Base-by-base conservation (phyloP, 2,113 vertebrate genomes). In the Naja naja region DNA sequence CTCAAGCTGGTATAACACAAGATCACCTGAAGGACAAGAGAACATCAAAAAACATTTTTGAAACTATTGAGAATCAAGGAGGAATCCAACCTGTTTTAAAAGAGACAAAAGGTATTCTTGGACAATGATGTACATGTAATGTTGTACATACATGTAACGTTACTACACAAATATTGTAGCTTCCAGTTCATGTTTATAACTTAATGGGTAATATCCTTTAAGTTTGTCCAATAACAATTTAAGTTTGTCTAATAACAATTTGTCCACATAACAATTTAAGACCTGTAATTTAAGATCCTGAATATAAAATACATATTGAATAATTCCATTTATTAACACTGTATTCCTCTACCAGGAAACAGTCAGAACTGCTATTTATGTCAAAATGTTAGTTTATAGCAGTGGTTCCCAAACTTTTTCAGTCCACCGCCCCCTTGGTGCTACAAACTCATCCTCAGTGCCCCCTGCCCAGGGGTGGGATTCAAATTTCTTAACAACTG, bases 1-100 rank as follows among this genome's bases (percentile, higher is more conserved):
- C 23, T 12, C 45, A 94, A 43, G 95, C 90, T 45, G 95, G 94
- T 54, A 87, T 95, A 88, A 94, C 89, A 39, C 64, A 94, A 18
- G 90, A 89, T 20, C 93, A 93, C 55, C 91, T 95, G n/a, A 49
- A 92, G 30, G 89, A 95, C 54, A 91, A 49, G 47, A 89, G 88
- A 25, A 93, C 81, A 5, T 92, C 94, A 14, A 87, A 86, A 34
- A 92, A 85, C 88, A 95, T 94, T 39, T 94, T 93, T 53, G 54
- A 91, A 53, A 89, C 85, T 1, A 90, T 95, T 30, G 91, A 94
- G 55, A 91, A 93, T n/a, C 85, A 89, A 69, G 95, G 93, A 2
- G 91, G 94, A 20, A 90, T 95, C 20, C 91, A 91, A 58, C 53
- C 92, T 55, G 91, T 95, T 27, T 25, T 91, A 86, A 92, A 94